Base-by-base conservation (phyloP, 2,797 vertebrate species). In the Steatocranus sp. region DNA sequence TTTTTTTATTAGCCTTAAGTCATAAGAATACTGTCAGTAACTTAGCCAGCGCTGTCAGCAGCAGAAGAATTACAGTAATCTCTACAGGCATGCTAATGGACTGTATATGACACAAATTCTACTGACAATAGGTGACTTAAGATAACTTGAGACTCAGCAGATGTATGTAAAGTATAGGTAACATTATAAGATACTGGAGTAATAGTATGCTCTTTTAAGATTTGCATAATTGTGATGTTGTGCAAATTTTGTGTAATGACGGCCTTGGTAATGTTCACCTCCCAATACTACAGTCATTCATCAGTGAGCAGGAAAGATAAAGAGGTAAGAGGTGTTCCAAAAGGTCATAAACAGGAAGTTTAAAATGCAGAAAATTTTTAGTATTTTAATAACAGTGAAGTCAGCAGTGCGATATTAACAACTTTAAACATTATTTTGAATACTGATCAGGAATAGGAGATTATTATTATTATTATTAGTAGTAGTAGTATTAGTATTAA, bases 161-260 rank as follows among this genome's bases (percentile, higher is more conserved):
- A 51, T 56, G 38, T 34, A 76, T 63, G 11, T 6, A n/a, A 23
- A 46, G 30, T 36, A 51, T 80, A 61, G 50, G 48, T 23, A 50
- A 51, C 36, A 49, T 80, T 12, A 8, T 76, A 41, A 73, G 84
- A 56, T 20, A 48, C 51, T 25, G 41, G 23, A 75, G 53, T 73
- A 85, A 80, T 23, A 25, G 12, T 38, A 36, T 15, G 23, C 43
- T 79, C 30, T 82, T 87, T 87, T 85, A 11, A 77, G 41, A 83
- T 87, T 85, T 85, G 9, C 78, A 89, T 90, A 89, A 86, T 81
- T 87, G 41, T 48, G 41, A 27, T 73, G 41, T 14, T 79, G 58
- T 83, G 34, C 56, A 74, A 1, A 77, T 83, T 49, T 75, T 79
- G 63, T 48, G 12, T 51, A 61, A 5, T 1, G 23, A 74, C 66